Percentiles rank a stretch among this genome's conserved stretches.
Evolutionary conservation across 1,140 invertebrate genomes (phyloP).

Genomic region (Cyrtorhinus lividipennis): DNA sequence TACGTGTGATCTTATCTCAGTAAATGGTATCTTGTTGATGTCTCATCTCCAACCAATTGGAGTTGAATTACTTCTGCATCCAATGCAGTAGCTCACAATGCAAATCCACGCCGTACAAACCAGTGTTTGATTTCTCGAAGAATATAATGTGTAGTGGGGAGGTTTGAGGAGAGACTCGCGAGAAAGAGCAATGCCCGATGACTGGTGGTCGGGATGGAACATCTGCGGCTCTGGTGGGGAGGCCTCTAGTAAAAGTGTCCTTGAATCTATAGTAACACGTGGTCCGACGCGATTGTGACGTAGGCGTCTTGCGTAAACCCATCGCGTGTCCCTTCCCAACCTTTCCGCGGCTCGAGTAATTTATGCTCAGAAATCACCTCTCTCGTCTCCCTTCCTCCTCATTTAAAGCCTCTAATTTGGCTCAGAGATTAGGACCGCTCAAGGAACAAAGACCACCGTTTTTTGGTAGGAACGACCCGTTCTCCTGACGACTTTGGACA

Average conservation of each 20-base stretch:
- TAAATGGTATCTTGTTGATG: too few species aligned
- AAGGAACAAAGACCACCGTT: too few species aligned
- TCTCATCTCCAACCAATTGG: neutral
- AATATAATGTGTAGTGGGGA: too few species aligned
- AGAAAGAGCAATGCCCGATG: neutral
- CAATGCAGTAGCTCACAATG: neutral
- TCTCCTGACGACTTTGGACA: too few species aligned
- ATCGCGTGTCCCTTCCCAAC: neutral
- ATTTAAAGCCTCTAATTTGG: too few species aligned
- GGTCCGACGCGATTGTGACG: conserved; percentile 3
- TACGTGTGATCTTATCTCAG: too few species aligned
- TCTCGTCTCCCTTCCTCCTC: too few species aligned
- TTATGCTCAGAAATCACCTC: neutral
- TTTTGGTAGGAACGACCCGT: too few species aligned
- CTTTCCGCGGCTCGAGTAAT: neutral
- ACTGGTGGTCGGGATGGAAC: neutral
- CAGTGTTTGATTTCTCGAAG: neutral
- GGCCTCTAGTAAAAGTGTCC: neutral
- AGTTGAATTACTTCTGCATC: neutral
- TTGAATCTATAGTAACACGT: conserved; percentile 8
- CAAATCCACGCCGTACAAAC: neutral
- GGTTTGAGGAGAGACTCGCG: neutral
- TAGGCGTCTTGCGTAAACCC: conserved; percentile 3
- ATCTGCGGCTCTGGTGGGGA: neutral
- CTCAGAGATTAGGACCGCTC: too few species aligned